Evolutionary conservation across 1,140 invertebrate genomes (phyloP).

Genomic region (Oncopodura yosiiana): DNA sequence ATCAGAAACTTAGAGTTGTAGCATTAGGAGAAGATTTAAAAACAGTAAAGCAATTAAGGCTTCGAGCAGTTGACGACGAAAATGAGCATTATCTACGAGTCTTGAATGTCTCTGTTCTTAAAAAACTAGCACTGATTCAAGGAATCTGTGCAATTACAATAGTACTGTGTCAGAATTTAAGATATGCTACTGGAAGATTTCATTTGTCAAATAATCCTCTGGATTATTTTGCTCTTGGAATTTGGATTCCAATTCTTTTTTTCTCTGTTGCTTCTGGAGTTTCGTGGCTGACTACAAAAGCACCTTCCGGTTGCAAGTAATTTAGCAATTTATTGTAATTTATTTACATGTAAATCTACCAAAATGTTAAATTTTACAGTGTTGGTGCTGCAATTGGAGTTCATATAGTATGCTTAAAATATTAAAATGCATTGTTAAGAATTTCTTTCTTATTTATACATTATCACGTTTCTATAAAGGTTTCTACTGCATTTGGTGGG

Average conservation of each 20-base stretch:
- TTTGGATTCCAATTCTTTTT: slow-evolving; percentile 11
- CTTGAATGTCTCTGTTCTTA: background rate
- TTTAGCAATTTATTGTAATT: background rate
- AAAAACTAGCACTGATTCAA: background rate
- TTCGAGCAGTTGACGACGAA: slow-evolving; percentile 9
- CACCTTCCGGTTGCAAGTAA: slow-evolving; percentile 15
- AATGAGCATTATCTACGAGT: background rate
- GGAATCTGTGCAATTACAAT: background rate
- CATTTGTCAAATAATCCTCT: background rate
- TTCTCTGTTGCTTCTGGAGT: slow-evolving; percentile 13
- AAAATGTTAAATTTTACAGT: background rate
- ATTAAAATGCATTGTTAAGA: background rate
- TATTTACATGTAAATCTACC: background rate
- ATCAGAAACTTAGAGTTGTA: no score
- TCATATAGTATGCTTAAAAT: background rate
- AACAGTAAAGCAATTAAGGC: background rate
- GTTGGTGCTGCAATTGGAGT: slow-evolving; percentile 6
- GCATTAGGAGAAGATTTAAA: no score
- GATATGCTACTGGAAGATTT: background rate
- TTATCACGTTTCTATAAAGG: no score
- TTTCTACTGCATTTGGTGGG: no score
- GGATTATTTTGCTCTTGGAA: slow-evolving; percentile 6
- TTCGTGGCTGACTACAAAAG: slow-evolving; percentile 1
- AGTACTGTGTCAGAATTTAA: background rate
- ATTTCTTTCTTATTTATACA: no score